Conservation (phyloP, 1,140 invertebrate species). For the Drosophila mojavensis region DNA sequence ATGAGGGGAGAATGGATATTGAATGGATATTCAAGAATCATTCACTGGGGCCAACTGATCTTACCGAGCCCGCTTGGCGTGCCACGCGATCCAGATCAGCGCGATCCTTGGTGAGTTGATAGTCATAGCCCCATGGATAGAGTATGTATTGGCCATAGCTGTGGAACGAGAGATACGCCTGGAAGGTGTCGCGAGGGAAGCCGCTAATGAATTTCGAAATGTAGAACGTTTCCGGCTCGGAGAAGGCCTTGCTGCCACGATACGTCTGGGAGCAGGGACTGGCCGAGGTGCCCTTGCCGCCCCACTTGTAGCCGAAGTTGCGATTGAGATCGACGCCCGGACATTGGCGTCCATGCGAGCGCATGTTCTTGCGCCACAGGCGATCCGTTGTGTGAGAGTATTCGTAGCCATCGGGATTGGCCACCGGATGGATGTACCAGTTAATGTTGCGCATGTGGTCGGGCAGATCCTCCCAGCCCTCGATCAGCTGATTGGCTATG, state of each 20-base stretch:
- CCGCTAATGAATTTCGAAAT: conserved; percentile 86
- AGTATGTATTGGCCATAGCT: conserved; percentile 95
- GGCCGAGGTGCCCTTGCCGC: conserved; percentile 91
- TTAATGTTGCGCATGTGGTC: conserved; percentile 90
- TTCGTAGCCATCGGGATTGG: conserved; percentile 95
- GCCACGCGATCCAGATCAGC: conserved; percentile 89
- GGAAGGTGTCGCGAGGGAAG: conserved; percentile 85
- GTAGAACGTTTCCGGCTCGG: conserved; percentile 95
- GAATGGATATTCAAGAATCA: not conserved
- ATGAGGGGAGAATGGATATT: not conserved
- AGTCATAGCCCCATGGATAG: conserved; percentile 93
- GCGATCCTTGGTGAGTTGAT: conserved; percentile 88
- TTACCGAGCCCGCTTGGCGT: conserved; percentile 87
- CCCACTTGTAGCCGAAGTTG: conserved; percentile 93
- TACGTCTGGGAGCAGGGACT: conserved; percentile 96
- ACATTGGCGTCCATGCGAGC: conserved; percentile 86
- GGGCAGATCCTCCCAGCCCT: conserved; percentile 88
- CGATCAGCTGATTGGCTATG: conserved; percentile 91
- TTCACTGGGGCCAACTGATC: not conserved
- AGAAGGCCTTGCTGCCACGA: conserved; percentile 94
- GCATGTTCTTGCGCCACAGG: conserved; percentile 93
- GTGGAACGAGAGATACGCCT: conserved; percentile 93
- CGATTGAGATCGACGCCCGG: conserved; percentile 92
- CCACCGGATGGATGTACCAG: conserved; percentile 92
- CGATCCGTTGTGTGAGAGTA: conserved; percentile 90